These are phyloP conservation scores for Polyergus mexicanus DNA, from an alignment of 1,140 invertebrate genomes.

Conservation along the genomic window DNA sequence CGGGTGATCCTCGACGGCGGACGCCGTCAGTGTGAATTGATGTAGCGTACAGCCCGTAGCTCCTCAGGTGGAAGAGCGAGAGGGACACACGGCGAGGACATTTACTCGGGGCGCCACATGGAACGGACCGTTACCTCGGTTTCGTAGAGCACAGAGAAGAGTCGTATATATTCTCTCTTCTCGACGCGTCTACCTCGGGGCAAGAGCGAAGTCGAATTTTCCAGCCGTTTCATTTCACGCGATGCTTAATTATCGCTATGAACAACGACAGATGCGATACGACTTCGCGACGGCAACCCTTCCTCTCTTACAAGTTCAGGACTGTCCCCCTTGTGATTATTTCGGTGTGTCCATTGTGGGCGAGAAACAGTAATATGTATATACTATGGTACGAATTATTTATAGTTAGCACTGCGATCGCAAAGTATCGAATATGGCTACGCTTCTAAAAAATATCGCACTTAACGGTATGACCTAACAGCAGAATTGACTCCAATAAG, in stretches of 20 bases:
- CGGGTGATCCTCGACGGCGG: slow-evolving; percentile 60
- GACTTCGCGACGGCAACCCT: not conserved
- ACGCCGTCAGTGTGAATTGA: slow-evolving; percentile 57
- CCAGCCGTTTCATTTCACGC: slow-evolving; percentile 44
- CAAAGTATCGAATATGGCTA: slow-evolving; percentile 37
- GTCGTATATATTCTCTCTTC: not conserved
- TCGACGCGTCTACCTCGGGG: not conserved
- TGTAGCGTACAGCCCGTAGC: slow-evolving; percentile 36
- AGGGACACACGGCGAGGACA: slow-evolving; percentile 77
- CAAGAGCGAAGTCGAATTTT: slow-evolving; percentile 64
- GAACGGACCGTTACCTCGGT: slow-evolving; percentile 84
- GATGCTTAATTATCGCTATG: slow-evolving; percentile 54
- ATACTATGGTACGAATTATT: slow-evolving; percentile 57
- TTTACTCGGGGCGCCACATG: slow-evolving; percentile 84
- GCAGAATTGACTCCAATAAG: slow-evolving; percentile 45
- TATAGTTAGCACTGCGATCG: slow-evolving; percentile 48
- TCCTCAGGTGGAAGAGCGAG: slow-evolving; percentile 72
- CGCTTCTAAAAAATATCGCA: slow-evolving; percentile 43
- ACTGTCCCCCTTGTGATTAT: slow-evolving; percentile 21
- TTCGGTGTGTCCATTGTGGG: slow-evolving; percentile 35
- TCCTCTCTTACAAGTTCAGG: not conserved
- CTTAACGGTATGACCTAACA: slow-evolving; percentile 42
- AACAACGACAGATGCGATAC: slow-evolving; percentile 37
- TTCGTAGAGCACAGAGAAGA: slow-evolving; percentile 45
- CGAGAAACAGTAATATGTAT: slow-evolving; percentile 48